Evolutionary conservation across 2,888 invertebrate species (phyloP).

Genomic region (Seira ritae): DNA sequence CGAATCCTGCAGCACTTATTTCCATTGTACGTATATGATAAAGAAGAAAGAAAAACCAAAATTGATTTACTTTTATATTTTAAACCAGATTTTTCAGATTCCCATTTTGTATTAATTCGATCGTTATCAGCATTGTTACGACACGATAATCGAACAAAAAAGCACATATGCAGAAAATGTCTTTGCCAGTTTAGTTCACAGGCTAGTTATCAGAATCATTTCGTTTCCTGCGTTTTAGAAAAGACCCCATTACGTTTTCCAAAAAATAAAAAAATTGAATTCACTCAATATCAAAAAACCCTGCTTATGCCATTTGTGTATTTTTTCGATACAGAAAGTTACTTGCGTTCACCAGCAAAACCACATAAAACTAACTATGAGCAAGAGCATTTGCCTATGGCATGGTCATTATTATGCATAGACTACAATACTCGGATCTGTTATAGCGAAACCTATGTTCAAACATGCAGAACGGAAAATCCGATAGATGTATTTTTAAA

Average conservation of each 20-base stretch:
- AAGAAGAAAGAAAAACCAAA: not conserved
- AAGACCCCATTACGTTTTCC: not conserved
- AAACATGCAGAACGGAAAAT: not conserved
- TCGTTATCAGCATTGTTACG: not conserved
- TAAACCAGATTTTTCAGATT: not conserved
- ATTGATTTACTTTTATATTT: not conserved
- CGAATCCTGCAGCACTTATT: not conserved
- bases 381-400: not conserved
- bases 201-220: too few species aligned
- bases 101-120: slow-evolving; percentile 14
- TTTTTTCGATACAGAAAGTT: slow-evolving; percentile 1
- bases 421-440: not conserved
- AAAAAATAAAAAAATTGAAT: not conserved
- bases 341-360: not conserved
- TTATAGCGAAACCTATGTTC: not conserved
- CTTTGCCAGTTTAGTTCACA: too few species aligned
- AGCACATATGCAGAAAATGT: not conserved
- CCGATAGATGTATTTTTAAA: not conserved
- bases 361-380: too few species aligned
- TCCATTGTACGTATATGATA: not conserved
- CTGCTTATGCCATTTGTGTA: not conserved
- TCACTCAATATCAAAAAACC: slow-evolving; percentile 17
- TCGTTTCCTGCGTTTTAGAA: not conserved
- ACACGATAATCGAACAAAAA: not conserved
- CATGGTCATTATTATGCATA: not conserved